Evolutionary conservation across 2,113 vertebrate species (phyloP), one percentile per base, ranked within the genome.

Genomic region (Todiramphus chloris): DNA sequence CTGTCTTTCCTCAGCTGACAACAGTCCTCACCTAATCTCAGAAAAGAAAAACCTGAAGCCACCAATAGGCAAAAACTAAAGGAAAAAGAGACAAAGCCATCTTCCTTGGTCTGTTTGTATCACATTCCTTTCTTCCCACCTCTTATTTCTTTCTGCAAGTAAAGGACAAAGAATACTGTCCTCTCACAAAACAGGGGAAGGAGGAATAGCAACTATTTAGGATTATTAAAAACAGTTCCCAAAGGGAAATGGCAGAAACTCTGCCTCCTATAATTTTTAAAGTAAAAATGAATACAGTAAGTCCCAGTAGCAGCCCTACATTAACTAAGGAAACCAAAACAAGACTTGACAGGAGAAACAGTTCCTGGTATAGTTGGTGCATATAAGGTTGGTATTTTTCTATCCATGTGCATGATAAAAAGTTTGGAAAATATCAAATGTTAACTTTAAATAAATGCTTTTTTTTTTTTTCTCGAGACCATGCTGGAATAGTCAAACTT

Each of bases 91-190:
- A 69, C 16, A 87, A 93, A 73, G n/a, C 16, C 60, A 69, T 41
- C 4, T 63, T 67, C 28, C 4, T 9, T 2, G 2, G 39, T 64
- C 20, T 91, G 78, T 69, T 90, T 53, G 5, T 73, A 8, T 31
- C 10, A 10, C 77, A 56, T 83, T 89, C 60, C 39, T 82, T 87
- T 84, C 89, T 64, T 91, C 89, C 91, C 81, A 95, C 66, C 13
- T 41, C 11, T 0, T 51, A 19, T 68, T 81, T 86, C 11, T 76
- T 93, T 73, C 68, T 89, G 23, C 28, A 51, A 88, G 11, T 11
- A 76, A 64, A 83, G 46, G 79, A 93, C 50, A 55, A 88, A 79
- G 55, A 91, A 91, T 73, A 94, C 89, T 6, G 16, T 50, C 13
- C 44, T 85, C 21, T 93, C 33, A 62, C 37, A 85, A 60, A 89